phyloP scores from a whole-genome alignment of 2,888 invertebrate genomes.

The Drosophila affinis region DNA sequence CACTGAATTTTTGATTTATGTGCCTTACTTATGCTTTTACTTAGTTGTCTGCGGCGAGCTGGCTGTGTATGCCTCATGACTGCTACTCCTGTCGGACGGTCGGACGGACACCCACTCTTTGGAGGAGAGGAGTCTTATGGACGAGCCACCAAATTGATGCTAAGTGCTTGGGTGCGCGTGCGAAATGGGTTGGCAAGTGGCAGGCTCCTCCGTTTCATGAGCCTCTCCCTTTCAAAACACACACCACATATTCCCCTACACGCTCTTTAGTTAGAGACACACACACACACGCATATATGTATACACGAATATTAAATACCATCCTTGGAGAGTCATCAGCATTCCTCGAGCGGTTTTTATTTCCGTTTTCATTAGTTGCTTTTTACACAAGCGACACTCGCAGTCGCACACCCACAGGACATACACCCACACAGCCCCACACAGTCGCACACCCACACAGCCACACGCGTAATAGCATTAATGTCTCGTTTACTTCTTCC shows the following conservation, averaged over 20 bases:
- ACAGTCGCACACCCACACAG: constrained; percentile 43
- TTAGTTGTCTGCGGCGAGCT: constrained; percentile 63
- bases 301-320: constrained; percentile 74
- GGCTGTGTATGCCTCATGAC: constrained; percentile 1
- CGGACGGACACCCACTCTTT: constrained; percentile 17
- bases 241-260: constrained; percentile 26
- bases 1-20: constrained; percentile 83
- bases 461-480: constrained; percentile 71
- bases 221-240: constrained; percentile 65
- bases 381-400: constrained; percentile 73
- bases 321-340: constrained; percentile 80
- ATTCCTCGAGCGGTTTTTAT: constrained; percentile 80
- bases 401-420: constrained; percentile 48
- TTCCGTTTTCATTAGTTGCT: constrained; percentile 80
- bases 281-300: constrained; percentile 42
- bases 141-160: constrained; percentile 75
- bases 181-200: constrained; percentile 63
- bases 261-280: constrained; percentile 21
- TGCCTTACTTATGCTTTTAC: constrained; percentile 81
- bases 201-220: constrained; percentile 23
- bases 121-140: constrained; percentile 60
- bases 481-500: constrained; percentile 70
- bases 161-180: constrained; percentile 77
- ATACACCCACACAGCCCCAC: constrained; percentile 26
- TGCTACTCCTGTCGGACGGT: background rate